These are phyloP conservation scores for Anser brachyrhynchus DNA, from an alignment of 2,113 vertebrate species.

Conservation along the genomic window DNA sequence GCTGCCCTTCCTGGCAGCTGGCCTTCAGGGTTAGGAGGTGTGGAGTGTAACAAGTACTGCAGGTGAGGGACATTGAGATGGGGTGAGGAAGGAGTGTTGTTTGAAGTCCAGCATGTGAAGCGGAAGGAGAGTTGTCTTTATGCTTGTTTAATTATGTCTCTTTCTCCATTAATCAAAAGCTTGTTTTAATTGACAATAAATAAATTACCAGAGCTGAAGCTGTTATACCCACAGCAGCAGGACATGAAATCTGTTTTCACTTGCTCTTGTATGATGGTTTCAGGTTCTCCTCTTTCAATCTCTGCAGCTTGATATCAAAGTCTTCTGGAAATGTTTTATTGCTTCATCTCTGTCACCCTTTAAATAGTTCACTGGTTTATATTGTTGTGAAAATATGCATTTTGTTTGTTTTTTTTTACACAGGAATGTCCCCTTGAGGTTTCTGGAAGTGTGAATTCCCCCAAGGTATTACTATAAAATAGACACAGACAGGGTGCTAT, in stretches of 20 bases:
- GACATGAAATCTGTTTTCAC: not conserved
- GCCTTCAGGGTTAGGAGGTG: no score
- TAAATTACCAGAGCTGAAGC: not conserved
- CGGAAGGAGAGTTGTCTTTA: no score
- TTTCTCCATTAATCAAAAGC: rapidly evolving
- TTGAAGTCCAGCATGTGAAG: no score
- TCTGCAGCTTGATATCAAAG: not conserved
- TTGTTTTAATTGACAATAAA: not conserved
- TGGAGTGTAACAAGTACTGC: no score
- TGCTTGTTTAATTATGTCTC: not conserved
- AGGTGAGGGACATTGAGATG: no score
- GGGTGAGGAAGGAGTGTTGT: no score
- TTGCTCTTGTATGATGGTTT: not conserved
- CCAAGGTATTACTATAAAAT: not conserved
- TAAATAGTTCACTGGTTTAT: not conserved
- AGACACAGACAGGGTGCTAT: not conserved
- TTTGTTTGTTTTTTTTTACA: not conserved
- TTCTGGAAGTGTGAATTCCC: not conserved
- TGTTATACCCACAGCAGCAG: not conserved
- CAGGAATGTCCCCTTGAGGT: not conserved
- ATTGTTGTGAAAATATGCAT: not conserved
- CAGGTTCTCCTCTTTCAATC: not conserved
- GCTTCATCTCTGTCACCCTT: not conserved
- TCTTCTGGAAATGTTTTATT: not conserved
- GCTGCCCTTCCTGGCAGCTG: no score